Percentiles rank a stretch among this genome's conserved stretches.
These are phyloP conservation scores for Mobula hypostoma DNA, from an alignment of 2,113 vertebrate species.

Conservation along the genomic window DNA sequence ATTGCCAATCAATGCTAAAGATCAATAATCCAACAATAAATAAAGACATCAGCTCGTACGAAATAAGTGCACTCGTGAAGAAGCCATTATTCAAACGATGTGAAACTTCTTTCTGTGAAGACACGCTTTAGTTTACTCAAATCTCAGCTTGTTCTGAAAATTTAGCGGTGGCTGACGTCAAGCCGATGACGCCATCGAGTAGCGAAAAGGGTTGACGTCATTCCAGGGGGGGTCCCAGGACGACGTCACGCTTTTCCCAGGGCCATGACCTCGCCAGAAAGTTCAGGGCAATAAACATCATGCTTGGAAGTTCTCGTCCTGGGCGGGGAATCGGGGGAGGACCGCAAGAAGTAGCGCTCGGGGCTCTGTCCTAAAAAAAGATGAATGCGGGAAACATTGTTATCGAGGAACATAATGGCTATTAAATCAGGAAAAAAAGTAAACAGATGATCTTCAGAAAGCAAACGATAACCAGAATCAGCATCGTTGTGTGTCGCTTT, in stretches of 20 bases:
- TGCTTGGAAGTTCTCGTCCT: not conserved
- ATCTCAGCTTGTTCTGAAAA: not conserved
- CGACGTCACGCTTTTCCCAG: slow-evolving; percentile 16
- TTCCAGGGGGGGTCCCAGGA: not conserved
- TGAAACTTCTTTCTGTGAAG: not conserved
- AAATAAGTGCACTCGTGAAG: not conserved
- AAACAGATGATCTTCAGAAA: not conserved
- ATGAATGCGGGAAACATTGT: not conserved
- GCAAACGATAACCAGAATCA: not conserved
- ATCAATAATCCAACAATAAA: too few relatives aligned
- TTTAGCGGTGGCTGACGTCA: not conserved
- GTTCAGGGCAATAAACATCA: not conserved
- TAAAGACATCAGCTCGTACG: not conserved
- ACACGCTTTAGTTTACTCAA: too few relatives aligned
- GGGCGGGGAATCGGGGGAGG: not conserved
- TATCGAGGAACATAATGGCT: not conserved
- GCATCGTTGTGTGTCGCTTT: not conserved
- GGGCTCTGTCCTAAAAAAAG: not conserved
- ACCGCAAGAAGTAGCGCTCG: not conserved
- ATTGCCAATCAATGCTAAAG: not conserved
- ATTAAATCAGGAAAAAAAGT: not conserved
- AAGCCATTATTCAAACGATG: not conserved
- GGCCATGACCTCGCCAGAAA: not conserved
- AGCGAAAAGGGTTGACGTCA: not conserved
- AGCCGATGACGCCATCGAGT: not conserved